phyloP scores from a whole-genome alignment of 2,113 vertebrate genomes.

The Eudyptes chrysolophus region DNA sequence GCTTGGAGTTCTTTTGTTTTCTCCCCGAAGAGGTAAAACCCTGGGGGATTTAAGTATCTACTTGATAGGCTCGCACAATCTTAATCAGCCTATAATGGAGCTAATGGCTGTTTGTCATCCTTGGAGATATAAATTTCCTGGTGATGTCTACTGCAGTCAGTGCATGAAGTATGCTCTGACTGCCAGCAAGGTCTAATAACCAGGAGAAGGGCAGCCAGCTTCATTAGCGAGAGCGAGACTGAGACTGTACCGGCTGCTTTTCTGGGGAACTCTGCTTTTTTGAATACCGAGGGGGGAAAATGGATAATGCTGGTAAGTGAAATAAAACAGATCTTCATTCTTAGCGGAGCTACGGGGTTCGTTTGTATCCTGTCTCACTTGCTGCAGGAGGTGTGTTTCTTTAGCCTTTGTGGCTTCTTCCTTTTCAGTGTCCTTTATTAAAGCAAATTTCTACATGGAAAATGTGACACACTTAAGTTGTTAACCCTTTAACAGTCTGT shows the following conservation, averaged over 20 bases:
- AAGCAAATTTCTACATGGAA: slow-evolving; percentile 29
- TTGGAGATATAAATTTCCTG: slow-evolving; percentile 85
- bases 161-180: slow-evolving; percentile 73
- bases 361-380: slow-evolving; percentile 23
- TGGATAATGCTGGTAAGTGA: slow-evolving; percentile 82
- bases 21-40: slow-evolving; percentile 72
- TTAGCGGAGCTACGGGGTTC: background rate
- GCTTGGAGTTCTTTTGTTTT: slow-evolving; percentile 58
- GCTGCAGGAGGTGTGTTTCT: slow-evolving; percentile 46
- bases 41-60: slow-evolving; percentile 73
- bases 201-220: slow-evolving; percentile 74
- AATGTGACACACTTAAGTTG: background rate
- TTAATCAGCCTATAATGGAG: slow-evolving; percentile 84
- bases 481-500: slow-evolving; percentile 10
- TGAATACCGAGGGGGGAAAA: slow-evolving; percentile 58
- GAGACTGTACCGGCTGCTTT: slow-evolving; percentile 28
- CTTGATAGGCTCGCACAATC: slow-evolving; percentile 80
- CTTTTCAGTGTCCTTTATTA: slow-evolving; percentile 1
- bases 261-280: slow-evolving; percentile 51
- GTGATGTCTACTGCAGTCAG: slow-evolving; percentile 81
- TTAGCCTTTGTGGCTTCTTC: slow-evolving; percentile 23
- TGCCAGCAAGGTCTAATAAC: slow-evolving; percentile 78
- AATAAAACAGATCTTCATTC: slow-evolving; percentile 52
- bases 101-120: slow-evolving; percentile 88
- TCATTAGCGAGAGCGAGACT: slow-evolving; percentile 46